phyloP scores from a whole-genome alignment of 2,113 vertebrate genomes.

The Pachycephala philippinensis region DNA sequence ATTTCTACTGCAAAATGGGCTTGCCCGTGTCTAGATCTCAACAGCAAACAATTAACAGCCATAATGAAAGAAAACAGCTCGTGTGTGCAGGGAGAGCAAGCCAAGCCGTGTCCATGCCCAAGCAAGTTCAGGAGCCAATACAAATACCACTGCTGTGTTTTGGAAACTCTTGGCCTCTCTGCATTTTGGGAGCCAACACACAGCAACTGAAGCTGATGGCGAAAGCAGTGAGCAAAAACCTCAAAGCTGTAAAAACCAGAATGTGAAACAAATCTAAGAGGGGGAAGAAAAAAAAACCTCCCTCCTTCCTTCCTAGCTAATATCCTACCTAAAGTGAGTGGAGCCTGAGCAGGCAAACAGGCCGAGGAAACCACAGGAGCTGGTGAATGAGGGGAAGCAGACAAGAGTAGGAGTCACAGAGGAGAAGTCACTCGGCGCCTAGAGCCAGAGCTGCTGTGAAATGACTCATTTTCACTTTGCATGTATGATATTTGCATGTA shows the following conservation, averaged over 20 bases:
- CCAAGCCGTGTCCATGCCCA: slow-evolving; percentile 1
- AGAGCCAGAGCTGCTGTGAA: slow-evolving; percentile 52
- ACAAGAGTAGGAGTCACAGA: slow-evolving; percentile 50
- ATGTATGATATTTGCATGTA: slow-evolving; percentile 56
- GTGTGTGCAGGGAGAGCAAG: not conserved
- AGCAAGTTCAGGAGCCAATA: slow-evolving; percentile 25
- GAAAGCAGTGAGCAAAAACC: slow-evolving; percentile 40
- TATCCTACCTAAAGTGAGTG: not conserved
- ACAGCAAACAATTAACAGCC: slow-evolving; percentile 18
- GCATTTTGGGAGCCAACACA: slow-evolving; percentile 15
- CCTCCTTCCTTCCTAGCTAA: slow-evolving; percentile 12
- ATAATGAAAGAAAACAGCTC: slow-evolving; percentile 17
- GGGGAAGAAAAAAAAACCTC: not conserved
- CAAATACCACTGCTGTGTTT: slow-evolving; percentile 41
- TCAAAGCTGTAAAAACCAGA: slow-evolving; percentile 44
- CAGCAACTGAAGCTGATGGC: not conserved
- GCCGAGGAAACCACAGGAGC: slow-evolving; percentile 2
- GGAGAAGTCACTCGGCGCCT: slow-evolving; percentile 51
- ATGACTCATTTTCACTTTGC: slow-evolving; percentile 60
- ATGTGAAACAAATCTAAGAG: slow-evolving; percentile 25
- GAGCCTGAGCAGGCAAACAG: not conserved
- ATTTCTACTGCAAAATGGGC: not conserved
- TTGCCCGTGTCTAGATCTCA: not conserved
- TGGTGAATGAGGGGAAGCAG: slow-evolving; percentile 33
- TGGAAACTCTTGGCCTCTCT: slow-evolving; percentile 18